Conservation (phyloP, 2,797 vertebrate species). For the Anguilla pacifica region DNA sequence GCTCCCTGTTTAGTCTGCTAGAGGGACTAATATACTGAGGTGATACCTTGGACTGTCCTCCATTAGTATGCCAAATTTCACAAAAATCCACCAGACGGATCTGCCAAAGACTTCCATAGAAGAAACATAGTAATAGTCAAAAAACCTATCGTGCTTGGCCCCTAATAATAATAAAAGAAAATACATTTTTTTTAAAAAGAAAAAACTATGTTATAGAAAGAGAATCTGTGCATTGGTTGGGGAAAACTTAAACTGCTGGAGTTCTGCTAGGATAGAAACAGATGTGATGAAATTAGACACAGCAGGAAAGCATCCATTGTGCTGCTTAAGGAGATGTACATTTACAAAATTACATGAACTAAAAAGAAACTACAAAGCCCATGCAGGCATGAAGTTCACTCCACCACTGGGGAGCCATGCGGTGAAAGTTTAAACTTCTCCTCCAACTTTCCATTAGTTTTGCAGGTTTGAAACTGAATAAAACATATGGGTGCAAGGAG, state of each 20-base stretch:
- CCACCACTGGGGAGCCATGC: neutral
- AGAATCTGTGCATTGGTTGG: neutral
- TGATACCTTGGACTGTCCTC: no score
- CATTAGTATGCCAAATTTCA: no score
- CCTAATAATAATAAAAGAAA: neutral
- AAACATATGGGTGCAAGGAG: neutral
- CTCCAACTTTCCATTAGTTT: neutral
- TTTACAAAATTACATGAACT: neutral
- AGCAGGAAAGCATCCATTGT: neutral
- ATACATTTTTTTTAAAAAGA: neutral
- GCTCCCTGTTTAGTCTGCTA: no score
- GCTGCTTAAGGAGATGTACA: neutral
- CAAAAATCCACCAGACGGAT: no score
- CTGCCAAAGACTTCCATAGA: no score
- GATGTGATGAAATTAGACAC: neutral
- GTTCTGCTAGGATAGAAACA: neutral
- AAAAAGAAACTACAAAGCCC: neutral
- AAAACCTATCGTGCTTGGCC: no score
- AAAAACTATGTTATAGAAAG: neutral
- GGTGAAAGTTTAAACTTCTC: conserved; percentile 23
- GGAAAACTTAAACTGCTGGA: neutral
- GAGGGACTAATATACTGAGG: no score
- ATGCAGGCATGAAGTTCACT: conserved; percentile 30
- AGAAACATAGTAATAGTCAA: no score
- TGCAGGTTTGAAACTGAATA: neutral